A percentile compares a stretch with the other conserved stretches of the same genome.
phyloP scores from a whole-genome alignment of 2,797 vertebrate genomes.

The Steatocranus sp. region DNA sequence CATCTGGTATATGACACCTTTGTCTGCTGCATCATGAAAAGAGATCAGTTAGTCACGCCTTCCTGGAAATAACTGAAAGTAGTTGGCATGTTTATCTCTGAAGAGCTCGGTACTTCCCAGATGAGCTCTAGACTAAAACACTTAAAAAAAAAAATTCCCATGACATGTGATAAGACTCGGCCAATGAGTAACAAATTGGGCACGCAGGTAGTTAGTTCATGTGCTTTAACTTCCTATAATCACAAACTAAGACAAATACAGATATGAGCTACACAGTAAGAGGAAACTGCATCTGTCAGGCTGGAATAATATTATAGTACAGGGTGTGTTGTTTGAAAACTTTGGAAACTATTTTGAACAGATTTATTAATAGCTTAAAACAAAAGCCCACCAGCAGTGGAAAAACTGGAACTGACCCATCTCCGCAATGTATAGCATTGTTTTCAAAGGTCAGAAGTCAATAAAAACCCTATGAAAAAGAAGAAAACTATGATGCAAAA shows the following conservation, averaged over 20 bases:
- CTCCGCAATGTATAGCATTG: constrained; percentile 23
- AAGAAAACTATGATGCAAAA: not conserved
- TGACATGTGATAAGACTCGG: constrained; percentile 48
- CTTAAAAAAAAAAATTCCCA: constrained; percentile 8
- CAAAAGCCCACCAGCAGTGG: constrained; percentile 46
- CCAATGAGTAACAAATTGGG: constrained; percentile 61
- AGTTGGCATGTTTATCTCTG: constrained; percentile 44
- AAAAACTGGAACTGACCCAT: constrained; percentile 22
- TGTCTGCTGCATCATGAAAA: not conserved
- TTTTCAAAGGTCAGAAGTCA: constrained; percentile 40
- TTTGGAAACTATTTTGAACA: constrained; percentile 29
- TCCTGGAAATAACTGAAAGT: constrained; percentile 2
- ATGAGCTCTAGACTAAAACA: constrained; percentile 29
- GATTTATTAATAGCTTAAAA: constrained; percentile 51
- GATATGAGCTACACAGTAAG: not conserved
- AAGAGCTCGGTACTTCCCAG: constrained; percentile 42
- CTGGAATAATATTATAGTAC: not conserved
- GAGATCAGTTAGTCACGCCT: constrained; percentile 6
- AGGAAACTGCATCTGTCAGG: not conserved
- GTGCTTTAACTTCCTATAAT: not conserved
- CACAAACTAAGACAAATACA: not conserved
- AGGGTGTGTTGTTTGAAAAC: constrained; percentile 39
- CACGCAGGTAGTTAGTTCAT: not conserved
- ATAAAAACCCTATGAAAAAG: not conserved
- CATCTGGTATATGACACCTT: constrained; percentile 10